Evolutionary conservation across 2,797 vertebrate genomes (phyloP), one percentile per base, ranked within the genome.

Genomic region (Xerus rutilus): DNA sequence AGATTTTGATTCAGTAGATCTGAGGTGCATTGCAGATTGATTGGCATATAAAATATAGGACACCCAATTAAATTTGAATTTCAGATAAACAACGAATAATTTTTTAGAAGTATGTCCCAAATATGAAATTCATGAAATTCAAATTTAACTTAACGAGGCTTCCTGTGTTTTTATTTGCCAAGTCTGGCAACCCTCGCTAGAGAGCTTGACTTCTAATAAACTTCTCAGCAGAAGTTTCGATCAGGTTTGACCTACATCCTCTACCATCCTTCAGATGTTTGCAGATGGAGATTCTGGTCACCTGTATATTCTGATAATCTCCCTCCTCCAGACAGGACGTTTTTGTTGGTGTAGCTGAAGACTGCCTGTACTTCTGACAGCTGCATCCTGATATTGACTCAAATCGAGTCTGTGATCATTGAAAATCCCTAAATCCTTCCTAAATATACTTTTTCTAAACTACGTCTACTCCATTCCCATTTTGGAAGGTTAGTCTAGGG

Each of bases 51-150:
- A 95, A 93, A 94, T 96, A 87, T 57, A 92, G 85, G 87, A 64
- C 49, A 74, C 54, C 20, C 82, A 86, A 76, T 96, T 97, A 93
- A 84, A 91, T 92, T 92, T 96, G 89, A 97, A 97, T 94, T 96
- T 96, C 96, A 93, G 78, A 96, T 87, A 95, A 95, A 95, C 81
- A 93, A 86, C 35, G 54, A 88, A 96, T 96, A 89, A 47, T 81
- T 91, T 89, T 86, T 92, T 86, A 95, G 93, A 95, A 95, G 47
- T 86, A 85, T 91, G 86, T 86, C 82, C 94, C 92, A 95, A 93
- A 96, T 93, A 94, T 35, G 74, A 96, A 96, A 83, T 91, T 93
- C 91, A 96, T 96, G 94, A 89, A 93, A 95, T 95, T 94, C 93
- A 94, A 96, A 93, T 96, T 86, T 74, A 77, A 93, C 93, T 92